Evolutionary conservation across 2,888 invertebrate species (phyloP).

Genomic region (Scaptomyza cyrtandrae): DNA sequence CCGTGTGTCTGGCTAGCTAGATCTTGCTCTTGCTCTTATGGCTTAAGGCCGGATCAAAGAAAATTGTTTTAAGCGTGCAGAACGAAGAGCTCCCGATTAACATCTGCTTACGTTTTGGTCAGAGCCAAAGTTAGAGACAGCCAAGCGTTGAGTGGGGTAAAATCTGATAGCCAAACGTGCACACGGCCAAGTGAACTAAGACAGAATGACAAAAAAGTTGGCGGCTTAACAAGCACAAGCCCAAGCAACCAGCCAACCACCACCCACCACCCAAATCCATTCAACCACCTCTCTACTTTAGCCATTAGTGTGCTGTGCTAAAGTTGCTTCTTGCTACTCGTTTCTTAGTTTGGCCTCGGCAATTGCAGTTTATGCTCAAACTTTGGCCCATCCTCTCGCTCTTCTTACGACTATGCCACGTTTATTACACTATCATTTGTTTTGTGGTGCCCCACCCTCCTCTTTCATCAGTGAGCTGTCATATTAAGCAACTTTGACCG

Average conservation of each 20-base stretch:
- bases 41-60: conserved; percentile 67
- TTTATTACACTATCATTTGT: conserved; percentile 79
- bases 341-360: conserved; percentile 54
- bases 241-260: conserved; percentile 1
- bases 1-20: conserved; percentile 36
- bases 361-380: conserved; percentile 73
- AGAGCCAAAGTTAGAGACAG: conserved; percentile 26
- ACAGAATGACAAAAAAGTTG: conserved; percentile 65
- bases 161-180: conserved; percentile 31
- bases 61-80: conserved; percentile 76
- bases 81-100: conserved; percentile 65
- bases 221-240: conserved; percentile 64
- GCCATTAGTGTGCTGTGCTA: conserved; percentile 42
- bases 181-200: conserved; percentile 16
- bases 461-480: conserved; percentile 42
- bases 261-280: neutral
- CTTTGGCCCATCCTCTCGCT: conserved; percentile 42
- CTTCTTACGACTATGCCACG: conserved; percentile 38
- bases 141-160: conserved; percentile 40
- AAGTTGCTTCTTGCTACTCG: conserved; percentile 40
- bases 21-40: conserved; percentile 1
- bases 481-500: conserved; percentile 78
- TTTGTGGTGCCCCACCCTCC: conserved; percentile 31
- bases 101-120: conserved; percentile 57
- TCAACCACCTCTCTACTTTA: conserved; percentile 1